Base-by-base conservation (phyloP, 1,140 invertebrate genomes). In the Eumeta japonica region DNA sequence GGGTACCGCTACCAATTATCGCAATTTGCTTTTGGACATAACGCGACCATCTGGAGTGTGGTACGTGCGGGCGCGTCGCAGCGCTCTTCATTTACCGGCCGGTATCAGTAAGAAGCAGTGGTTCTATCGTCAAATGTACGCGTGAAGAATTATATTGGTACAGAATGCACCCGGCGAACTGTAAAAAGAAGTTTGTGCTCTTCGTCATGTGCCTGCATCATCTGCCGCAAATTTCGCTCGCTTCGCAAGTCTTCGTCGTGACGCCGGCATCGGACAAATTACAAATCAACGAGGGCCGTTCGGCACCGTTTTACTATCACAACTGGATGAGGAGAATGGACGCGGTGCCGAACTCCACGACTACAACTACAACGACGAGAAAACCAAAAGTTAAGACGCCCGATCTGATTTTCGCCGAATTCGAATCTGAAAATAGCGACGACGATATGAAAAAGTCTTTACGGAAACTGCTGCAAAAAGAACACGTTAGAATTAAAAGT, bases 1-100 rank as follows among this genome's bases (percentile, higher is more conserved):
- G 20, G 47, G 55, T 67, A 73, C 68, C 68, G 68, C 57, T 63
- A 73, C 49, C 53, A 73, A 73, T 73, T 73, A 73, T 55, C 64
- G 51, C 57, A 60, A 56, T 58, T 70, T 50, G 56, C 50, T 54
- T 41, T 35, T 30, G 36, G n/a, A 24, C 5, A 24, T 24, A n/a
- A 7, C 5, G 20, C 5, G 20, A 24, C n/a, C 5, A 5, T 24
- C n/a, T 24, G 5, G n/a, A 24, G 20, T 24, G n/a, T 24, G n/a
- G 5, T 24, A 24, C n/a, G 20, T n/a, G 20, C 5, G n/a, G 20
- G 20, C 5, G 20, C 5, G 20, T 16, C 19, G 19, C 18, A 14
- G 29, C 11, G 18, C 11, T 39, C 31, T 46, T 50, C 59, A 73
- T 68, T 66, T 55, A 50, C 41, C 41, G 58, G 48, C 54, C 52